phyloP scores from a whole-genome alignment of 2,113 vertebrate genomes.

The Catharus fuscescens region DNA sequence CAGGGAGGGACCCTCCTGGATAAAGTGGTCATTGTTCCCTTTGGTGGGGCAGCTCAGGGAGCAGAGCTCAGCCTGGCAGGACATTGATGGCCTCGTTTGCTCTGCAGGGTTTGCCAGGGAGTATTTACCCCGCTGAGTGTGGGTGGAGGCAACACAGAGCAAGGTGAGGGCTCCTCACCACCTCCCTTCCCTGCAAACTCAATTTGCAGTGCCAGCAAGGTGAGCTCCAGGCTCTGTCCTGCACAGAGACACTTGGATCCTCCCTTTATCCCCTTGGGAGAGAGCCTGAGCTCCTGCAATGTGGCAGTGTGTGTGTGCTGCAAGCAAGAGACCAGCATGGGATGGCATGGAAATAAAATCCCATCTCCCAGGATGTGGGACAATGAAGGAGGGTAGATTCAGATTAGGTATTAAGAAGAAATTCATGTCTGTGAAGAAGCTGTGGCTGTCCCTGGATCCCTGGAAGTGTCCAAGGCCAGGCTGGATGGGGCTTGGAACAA shows the following conservation, averaged over 20 bases:
- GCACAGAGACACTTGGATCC: neutral
- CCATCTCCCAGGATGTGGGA: neutral
- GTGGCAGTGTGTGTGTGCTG: neutral
- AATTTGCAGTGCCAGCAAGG: fast-evolving
- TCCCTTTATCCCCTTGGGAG: neutral
- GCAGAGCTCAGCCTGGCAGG: neutral
- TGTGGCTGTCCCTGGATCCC: neutral
- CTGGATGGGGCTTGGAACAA: fast-evolving
- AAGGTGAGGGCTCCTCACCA: neutral
- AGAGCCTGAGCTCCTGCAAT: neutral
- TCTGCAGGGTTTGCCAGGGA: conserved; percentile 9
- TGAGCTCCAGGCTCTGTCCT: neutral
- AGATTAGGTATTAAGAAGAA: neutral
- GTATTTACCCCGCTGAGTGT: neutral
- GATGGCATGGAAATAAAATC: neutral
- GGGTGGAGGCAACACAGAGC: neutral
- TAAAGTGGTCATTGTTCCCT: neutral
- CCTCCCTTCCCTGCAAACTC: neutral
- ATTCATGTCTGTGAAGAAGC: neutral
- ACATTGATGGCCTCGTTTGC: neutral
- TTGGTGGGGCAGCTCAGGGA: neutral
- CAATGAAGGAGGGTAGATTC: neutral
- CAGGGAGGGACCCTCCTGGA: neutral
- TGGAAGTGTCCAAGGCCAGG: neutral
- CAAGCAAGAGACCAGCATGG: neutral